phyloP scores from a whole-genome alignment of 2,797 vertebrate species.

The Myiotriccus ornatus region DNA sequence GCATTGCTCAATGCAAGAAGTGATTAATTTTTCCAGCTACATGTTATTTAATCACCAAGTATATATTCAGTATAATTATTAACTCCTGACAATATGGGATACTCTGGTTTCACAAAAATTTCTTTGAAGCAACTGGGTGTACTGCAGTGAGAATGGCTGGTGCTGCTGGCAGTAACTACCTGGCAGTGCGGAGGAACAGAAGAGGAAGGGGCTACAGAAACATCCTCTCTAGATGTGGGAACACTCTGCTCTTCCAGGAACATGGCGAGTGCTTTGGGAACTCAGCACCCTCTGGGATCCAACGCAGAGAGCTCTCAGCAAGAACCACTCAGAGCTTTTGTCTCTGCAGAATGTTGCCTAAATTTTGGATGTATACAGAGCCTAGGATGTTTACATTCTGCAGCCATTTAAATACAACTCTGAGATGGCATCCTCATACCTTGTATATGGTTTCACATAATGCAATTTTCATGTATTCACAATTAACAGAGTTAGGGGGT shows the following conservation, averaged over 20 bases:
- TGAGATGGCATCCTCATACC: neutral
- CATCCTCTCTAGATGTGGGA: neutral
- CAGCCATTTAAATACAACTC: neutral
- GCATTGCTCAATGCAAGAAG: slow-evolving; percentile 11
- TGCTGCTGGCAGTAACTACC: neutral
- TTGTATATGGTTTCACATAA: neutral
- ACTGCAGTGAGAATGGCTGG: neutral
- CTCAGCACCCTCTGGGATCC: neutral
- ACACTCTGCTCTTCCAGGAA: neutral
- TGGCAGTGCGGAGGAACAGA: neutral
- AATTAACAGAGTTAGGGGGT: neutral
- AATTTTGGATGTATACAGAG: neutral
- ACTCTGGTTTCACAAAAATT: neutral
- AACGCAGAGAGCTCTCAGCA: neutral
- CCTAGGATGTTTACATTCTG: neutral
- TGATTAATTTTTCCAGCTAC: slow-evolving; percentile 50
- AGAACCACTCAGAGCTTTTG: neutral
- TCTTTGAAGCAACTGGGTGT: neutral
- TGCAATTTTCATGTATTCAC: neutral
- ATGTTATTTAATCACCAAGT: slow-evolving; percentile 27
- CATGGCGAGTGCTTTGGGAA: rapidly evolving
- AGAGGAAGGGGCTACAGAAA: neutral
- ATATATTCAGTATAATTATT: slow-evolving; percentile 38
- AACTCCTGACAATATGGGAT: neutral
- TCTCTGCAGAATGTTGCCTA: neutral